Conservation (phyloP, 2,888 invertebrate species). For the Phengaris arion region DNA sequence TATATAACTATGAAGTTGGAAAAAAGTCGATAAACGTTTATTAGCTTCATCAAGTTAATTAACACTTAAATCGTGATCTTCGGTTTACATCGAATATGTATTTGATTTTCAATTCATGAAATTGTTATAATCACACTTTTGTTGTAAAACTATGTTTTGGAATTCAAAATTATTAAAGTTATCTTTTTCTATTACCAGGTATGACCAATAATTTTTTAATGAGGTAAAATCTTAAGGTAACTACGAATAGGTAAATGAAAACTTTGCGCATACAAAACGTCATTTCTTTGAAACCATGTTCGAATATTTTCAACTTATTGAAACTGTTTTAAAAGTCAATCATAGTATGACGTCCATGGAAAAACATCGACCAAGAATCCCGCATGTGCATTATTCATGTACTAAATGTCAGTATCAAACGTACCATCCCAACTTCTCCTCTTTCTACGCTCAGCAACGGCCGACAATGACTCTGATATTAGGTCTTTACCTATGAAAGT, state of each 20-base stretch:
- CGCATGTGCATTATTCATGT: conserved; percentile 6
- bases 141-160: too few relatives aligned
- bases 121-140: too few relatives aligned
- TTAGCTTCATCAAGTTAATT: neutral
- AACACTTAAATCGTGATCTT: too few relatives aligned
- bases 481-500: too few relatives aligned
- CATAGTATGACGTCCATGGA: neutral
- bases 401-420: neutral
- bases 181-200: too few relatives aligned
- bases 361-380: conserved; percentile 17
- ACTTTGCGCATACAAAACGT: too few relatives aligned
- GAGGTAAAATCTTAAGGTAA: too few relatives aligned
- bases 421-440: neutral
- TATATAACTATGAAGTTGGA: neutral
- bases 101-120: too few relatives aligned
- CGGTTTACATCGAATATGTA: too few relatives aligned
- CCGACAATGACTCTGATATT: neutral
- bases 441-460: neutral
- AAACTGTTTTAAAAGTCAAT: conserved; percentile 2
- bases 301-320: neutral
- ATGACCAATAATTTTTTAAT: too few relatives aligned
- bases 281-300: neutral
- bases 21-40: neutral
- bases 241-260: too few relatives aligned
- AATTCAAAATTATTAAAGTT: too few relatives aligned